phyloP scores from a whole-genome alignment of 2,113 vertebrate species.

The Catharus minimus region DNA sequence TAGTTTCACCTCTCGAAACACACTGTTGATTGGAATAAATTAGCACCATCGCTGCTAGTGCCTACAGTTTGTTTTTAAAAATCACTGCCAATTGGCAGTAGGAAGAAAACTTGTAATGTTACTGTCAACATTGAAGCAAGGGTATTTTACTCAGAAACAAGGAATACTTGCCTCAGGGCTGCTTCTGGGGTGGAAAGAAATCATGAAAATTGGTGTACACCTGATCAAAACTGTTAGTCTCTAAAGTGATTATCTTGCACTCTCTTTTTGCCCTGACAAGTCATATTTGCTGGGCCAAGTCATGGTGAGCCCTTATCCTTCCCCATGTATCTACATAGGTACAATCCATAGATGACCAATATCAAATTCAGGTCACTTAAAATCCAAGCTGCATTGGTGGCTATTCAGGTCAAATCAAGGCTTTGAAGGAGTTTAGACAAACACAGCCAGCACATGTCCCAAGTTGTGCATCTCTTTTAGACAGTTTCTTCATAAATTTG shows the following conservation, averaged over 20 bases:
- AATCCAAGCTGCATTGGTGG: background rate
- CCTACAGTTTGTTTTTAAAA: background rate
- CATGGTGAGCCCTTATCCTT: background rate
- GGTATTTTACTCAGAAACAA: background rate
- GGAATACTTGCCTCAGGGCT: background rate
- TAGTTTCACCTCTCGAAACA: background rate
- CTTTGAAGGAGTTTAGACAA: background rate
- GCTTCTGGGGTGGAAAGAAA: background rate
- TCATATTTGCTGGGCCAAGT: background rate
- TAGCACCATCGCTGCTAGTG: background rate
- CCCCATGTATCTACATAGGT: rapidly evolving
- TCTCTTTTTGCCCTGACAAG: background rate
- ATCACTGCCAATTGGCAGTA: background rate
- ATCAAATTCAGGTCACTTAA: background rate
- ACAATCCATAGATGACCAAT: background rate
- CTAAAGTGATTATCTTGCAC: background rate
- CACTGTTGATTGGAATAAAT: background rate
- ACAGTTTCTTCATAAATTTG: background rate
- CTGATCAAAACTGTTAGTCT: background rate
- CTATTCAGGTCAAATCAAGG: background rate
- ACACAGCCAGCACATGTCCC: background rate
- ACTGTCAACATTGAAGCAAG: background rate
- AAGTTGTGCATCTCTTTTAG: background rate
- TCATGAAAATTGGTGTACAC: background rate
- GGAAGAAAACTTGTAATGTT: background rate